phyloP scores from a whole-genome alignment of 2,113 vertebrate genomes.

The Lanius ludovicianus region DNA sequence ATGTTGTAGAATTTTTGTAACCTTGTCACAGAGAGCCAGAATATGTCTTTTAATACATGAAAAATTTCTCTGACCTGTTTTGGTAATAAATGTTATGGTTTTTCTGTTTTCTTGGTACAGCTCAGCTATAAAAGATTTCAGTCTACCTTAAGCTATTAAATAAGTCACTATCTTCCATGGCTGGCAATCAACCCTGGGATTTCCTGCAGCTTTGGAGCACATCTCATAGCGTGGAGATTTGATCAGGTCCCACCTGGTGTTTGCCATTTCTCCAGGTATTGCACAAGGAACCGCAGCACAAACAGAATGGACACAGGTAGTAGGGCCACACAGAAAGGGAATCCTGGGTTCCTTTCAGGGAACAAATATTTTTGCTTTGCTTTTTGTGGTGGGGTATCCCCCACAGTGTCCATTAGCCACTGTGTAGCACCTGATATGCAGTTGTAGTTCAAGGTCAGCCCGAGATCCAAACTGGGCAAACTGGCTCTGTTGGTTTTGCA shows the following conservation, averaged over 20 bases:
- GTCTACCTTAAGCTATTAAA: not conserved
- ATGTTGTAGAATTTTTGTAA: not conserved
- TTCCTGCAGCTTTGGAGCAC: not conserved
- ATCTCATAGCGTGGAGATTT: not conserved
- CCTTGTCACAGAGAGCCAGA: not conserved
- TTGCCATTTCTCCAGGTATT: not conserved
- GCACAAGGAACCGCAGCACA: not conserved
- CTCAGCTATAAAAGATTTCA: not conserved
- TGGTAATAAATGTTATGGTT: not conserved
- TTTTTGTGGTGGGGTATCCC: not conserved
- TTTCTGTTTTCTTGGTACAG: not conserved
- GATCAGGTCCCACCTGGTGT: not conserved
- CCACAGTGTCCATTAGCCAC: not conserved
- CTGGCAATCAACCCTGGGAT: not conserved
- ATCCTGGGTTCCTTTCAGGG: not conserved
- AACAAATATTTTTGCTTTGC: not conserved
- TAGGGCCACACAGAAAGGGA: not conserved
- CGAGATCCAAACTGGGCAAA: not conserved
- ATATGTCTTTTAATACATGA: not conserved
- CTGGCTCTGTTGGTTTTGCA: not conserved
- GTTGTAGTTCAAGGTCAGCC: not conserved
- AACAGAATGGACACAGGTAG: not conserved
- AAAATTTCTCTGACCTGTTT: not conserved
- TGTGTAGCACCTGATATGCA: accelerated
- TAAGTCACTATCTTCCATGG: not conserved